Evolutionary conservation across 2,113 vertebrate species (phyloP).

Genomic region (Chionomys nivalis): DNA sequence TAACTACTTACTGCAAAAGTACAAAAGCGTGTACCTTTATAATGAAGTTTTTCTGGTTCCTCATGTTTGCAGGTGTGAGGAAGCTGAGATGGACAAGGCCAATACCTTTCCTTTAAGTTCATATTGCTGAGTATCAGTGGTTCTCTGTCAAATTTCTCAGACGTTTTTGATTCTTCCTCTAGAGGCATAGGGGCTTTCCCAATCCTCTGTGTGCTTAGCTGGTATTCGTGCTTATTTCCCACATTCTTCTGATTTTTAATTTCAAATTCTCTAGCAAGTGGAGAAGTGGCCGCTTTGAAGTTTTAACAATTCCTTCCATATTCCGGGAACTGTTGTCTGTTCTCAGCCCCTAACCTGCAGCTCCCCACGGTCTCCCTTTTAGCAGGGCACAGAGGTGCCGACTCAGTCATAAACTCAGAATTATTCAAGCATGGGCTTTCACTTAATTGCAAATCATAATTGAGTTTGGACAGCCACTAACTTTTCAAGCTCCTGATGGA

Average conservation of each 20-base stretch:
- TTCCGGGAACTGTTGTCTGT: neutral
- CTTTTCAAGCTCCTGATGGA: slow-evolving; percentile 10
- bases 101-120: neutral
- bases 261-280: neutral
- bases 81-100: neutral
- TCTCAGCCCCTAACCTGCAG: neutral
- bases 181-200: neutral
- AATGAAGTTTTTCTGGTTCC: neutral
- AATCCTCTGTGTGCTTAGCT: neutral
- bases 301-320: neutral
- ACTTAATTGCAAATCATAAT: slow-evolving; percentile 27
- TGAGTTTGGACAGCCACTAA: neutral
- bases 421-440: neutral
- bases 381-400: neutral
- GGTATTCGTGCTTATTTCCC: neutral
- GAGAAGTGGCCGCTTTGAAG: neutral
- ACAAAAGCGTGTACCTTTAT: neutral
- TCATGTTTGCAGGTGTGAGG: neutral
- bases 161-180: neutral
- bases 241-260: neutral
- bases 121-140: neutral
- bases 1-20: neutral
- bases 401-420: neutral
- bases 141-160: neutral
- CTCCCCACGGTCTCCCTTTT: neutral